These are phyloP conservation scores for Bunonema sp. DNA, from an alignment of 2,888 invertebrate species.

Conservation along the genomic window DNA sequence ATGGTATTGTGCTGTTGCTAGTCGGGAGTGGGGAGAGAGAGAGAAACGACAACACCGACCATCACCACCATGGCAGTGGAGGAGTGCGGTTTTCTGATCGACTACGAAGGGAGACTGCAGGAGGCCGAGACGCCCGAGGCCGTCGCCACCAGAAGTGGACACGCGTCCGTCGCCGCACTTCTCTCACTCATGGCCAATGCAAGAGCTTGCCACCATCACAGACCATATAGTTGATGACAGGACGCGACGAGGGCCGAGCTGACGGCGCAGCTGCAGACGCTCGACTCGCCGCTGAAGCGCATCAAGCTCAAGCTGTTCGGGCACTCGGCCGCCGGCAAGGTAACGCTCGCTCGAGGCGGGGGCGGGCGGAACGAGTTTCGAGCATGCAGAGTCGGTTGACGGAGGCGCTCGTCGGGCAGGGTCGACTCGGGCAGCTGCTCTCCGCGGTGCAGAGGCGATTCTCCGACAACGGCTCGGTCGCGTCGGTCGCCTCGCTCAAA, in stretches of 20 bases:
- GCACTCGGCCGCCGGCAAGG: conserved; percentile 61
- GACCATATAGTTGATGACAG: too few relatives aligned
- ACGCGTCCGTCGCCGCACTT: conserved; percentile 58
- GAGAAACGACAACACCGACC: too few relatives aligned
- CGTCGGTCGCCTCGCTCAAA: conserved; percentile 3
- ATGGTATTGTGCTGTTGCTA: too few relatives aligned
- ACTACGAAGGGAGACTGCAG: too few relatives aligned
- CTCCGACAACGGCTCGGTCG: conserved; percentile 17
- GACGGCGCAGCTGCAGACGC: conserved; percentile 53
- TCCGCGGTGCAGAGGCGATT: conserved; percentile 41
- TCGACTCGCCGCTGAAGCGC: conserved; percentile 46
- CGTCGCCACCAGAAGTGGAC: conserved; percentile 62
- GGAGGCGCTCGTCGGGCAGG: too few relatives aligned
- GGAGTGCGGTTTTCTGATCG: too few relatives aligned
- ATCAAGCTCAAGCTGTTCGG: conserved; percentile 61
- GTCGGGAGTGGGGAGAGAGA: too few relatives aligned
- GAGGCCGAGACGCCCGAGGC: conserved; percentile 63
- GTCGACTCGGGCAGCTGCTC: too few relatives aligned
- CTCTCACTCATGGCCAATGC: conserved; percentile 57
- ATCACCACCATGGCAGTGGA: too few relatives aligned
- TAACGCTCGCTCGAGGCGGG: conserved; percentile 57
- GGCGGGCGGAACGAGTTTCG: too few relatives aligned
- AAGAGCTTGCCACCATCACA: conserved; percentile 43
- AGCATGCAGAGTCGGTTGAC: too few relatives aligned
- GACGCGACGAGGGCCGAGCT: conserved; percentile 49